Base-by-base conservation (phyloP, 2,888 invertebrate genomes). In the Eupsilia transversa region DNA sequence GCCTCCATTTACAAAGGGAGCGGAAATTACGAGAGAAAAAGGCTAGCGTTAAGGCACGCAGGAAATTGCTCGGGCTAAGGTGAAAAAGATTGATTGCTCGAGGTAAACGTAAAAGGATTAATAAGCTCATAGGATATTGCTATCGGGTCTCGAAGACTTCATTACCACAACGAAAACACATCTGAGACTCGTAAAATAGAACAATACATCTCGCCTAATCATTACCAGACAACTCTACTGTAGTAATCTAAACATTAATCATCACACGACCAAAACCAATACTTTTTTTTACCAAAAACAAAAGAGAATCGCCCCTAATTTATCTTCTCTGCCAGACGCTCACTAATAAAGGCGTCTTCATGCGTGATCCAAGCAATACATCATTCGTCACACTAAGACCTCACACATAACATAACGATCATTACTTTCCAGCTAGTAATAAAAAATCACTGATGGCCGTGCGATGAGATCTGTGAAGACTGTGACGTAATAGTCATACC, bases 1-100 rank as follows among this genome's bases (percentile, higher is more conserved):
- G 74, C n/a, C 27, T 43, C 35, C 65, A 72, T 56, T 64, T 84
- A 63, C 73, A 72, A 38, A 71, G 38, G 52, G 72, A 72, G 63
- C 73, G 74, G 66, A 78, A 83, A 80, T 80, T 54, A 61, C 52
- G 7, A 46, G 10, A 69, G 23, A 80, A 82, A 80, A 67, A 63
- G 23, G 2, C 38, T 30, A 23, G 49, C 33, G 59, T 63, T 35
- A 35, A 70, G 43, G 69, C 41, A 71, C 43, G 57, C 67, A 83
- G 77, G 76, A 71, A 80, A 82, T 82, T 82, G 35, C 43, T 49
- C 2, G 9, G 2, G 35, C 5, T 12, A n/a, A 46, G 46, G 60
- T 54, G 35, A n/a, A 72, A 46, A 57, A 67, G 9, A 79, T 72
- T 64, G 69, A 64, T 67, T 52, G 43, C 9, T 10, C 20, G n/a